Evolutionary conservation across 2,113 vertebrate genomes (phyloP).

Genomic region (Theristicus caerulescens): DNA sequence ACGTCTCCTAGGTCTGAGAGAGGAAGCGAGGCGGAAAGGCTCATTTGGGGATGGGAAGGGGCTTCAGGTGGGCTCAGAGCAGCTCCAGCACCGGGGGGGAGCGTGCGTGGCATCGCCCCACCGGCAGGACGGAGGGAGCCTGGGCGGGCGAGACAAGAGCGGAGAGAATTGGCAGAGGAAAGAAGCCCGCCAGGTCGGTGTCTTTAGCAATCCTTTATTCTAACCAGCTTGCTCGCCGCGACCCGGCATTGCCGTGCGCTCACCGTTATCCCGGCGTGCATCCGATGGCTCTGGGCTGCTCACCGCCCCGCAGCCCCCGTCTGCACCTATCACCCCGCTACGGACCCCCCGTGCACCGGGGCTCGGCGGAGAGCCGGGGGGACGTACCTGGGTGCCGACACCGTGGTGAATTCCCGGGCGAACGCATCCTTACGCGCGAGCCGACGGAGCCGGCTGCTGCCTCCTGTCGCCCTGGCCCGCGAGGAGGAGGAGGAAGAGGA

Average conservation of each 20-base stretch:
- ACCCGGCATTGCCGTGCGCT: background rate
- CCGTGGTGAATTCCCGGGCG: background rate
- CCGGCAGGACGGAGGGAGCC: constrained; percentile 3
- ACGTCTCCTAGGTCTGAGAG: background rate
- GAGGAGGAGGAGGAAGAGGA: background rate
- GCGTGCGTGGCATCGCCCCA: background rate
- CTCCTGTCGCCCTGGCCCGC: background rate
- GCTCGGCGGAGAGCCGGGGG: background rate
- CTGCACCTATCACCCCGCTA: background rate
- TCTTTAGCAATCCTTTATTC: background rate
- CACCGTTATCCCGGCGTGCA: background rate
- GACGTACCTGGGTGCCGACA: constrained; percentile 30
- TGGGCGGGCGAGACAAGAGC: constrained; percentile 28
- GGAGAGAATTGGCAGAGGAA: constrained; percentile 20
- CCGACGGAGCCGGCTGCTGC: background rate
- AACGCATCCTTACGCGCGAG: background rate
- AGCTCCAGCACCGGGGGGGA: background rate
- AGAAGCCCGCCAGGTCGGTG: background rate
- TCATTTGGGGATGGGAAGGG: constrained; percentile 1
- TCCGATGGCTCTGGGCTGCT: background rate
- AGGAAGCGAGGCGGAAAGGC: background rate
- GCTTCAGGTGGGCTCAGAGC: background rate
- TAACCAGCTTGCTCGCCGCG: background rate
- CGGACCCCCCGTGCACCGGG: background rate
- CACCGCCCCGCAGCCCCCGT: background rate